Percentiles rank a stretch among this genome's conserved stretches.
Conservation (phyloP, 2,113 vertebrate species). For the Erpornis zantholeuca region DNA sequence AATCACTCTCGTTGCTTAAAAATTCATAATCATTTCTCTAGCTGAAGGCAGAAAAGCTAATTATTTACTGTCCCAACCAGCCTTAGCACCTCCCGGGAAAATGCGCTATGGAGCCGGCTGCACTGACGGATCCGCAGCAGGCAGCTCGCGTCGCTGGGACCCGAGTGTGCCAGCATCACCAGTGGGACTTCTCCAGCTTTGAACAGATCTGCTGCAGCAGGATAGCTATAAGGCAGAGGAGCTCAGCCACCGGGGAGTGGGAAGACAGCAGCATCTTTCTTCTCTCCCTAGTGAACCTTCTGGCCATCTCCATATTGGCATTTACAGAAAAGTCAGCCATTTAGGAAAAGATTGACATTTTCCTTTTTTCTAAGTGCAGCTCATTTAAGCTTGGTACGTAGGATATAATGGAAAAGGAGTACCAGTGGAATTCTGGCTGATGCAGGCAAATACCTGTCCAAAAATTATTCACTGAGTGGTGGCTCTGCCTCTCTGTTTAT, state of each 20-base stretch:
- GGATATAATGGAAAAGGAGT: background rate
- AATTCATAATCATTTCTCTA: slow-evolving; percentile 73
- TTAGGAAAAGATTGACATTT: background rate
- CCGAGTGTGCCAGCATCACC: background rate
- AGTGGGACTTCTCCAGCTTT: slow-evolving; percentile 36
- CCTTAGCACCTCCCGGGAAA: slow-evolving; percentile 30
- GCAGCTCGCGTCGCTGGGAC: background rate
- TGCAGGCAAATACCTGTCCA: background rate
- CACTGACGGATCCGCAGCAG: background rate
- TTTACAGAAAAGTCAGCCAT: background rate
- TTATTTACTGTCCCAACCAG: slow-evolving; percentile 75
- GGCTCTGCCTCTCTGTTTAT: background rate
- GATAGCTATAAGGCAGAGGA: slow-evolving; percentile 22
- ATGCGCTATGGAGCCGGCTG: background rate
- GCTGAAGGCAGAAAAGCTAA: slow-evolving; percentile 73
- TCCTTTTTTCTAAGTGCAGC: background rate
- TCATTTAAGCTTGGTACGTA: background rate
- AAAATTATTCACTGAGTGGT: background rate
- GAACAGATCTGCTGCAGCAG: slow-evolving; percentile 38
- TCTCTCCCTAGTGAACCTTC: background rate
- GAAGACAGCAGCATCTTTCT: background rate
- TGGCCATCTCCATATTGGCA: background rate
- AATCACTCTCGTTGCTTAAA: slow-evolving; percentile 68
- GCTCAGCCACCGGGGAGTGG: background rate
- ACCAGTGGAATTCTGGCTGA: background rate